Evolutionary conservation across 2,113 vertebrate genomes (phyloP).

Genomic region (Mixornis gularis): DNA sequence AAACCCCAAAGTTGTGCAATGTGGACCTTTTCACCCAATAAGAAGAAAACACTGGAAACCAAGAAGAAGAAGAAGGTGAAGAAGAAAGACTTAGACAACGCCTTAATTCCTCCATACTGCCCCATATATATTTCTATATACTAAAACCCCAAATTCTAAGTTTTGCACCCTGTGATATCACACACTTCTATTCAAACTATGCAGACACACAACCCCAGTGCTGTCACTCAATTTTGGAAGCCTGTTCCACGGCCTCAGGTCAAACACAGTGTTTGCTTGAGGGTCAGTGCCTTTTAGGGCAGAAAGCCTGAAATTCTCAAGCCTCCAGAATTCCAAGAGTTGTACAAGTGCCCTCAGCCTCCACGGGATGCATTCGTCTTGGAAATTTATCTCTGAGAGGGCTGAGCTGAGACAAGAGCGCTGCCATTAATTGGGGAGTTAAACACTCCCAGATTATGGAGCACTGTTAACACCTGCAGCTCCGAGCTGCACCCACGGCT

Average conservation of each 20-base stretch:
- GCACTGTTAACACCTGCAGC: slow-evolving; percentile 66
- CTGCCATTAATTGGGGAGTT: slow-evolving; percentile 42
- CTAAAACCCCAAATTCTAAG: not conserved
- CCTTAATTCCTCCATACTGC: no score
- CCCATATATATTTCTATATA: not conserved
- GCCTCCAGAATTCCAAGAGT: not conserved
- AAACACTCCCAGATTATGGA: slow-evolving; percentile 40
- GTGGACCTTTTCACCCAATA: not conserved
- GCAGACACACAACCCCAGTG: not conserved
- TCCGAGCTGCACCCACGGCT: slow-evolving; percentile 22
- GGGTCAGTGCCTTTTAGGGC: no score
- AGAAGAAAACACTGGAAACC: not conserved
- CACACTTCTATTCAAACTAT: not conserved
- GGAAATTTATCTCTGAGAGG: slow-evolving; percentile 41
- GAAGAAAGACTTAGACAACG: no score
- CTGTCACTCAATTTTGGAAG: not conserved
- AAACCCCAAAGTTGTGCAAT: not conserved
- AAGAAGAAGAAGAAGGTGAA: no score
- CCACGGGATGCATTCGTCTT: slow-evolving; percentile 20
- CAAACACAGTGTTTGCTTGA: no score
- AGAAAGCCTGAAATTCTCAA: not conserved
- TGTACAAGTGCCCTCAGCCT: not conserved
- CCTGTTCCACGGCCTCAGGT: not conserved
- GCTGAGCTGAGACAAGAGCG: slow-evolving; percentile 20
- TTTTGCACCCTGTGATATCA: not conserved